Conservation (phyloP, 2,888 invertebrate species). For the Heliconius ethilla region DNA sequence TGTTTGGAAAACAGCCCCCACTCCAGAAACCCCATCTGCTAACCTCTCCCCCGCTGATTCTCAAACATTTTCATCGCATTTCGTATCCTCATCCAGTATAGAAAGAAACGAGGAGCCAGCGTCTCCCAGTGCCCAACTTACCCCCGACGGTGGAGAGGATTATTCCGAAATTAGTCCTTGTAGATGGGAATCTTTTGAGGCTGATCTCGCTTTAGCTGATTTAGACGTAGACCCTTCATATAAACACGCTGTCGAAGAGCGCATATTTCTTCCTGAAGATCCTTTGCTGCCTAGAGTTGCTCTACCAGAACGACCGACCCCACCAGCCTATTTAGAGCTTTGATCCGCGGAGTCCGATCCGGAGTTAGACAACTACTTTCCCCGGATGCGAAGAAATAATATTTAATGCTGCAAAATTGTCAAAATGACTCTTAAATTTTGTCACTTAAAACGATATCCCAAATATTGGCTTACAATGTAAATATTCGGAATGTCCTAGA, state of each 20-base stretch:
- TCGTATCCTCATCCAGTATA: conserved; percentile 79
- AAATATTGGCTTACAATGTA: conserved; percentile 12
- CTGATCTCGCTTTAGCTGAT: conserved; percentile 83
- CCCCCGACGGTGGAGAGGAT: conserved; percentile 78
- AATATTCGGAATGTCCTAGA: conserved; percentile 21
- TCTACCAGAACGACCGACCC: conserved; percentile 82
- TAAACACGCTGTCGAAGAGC: conserved; percentile 84
- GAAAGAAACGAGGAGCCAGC: conserved; percentile 73
- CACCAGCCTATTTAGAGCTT: conserved; percentile 79
- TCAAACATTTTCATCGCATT: conserved; percentile 84
- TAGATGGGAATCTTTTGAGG: conserved; percentile 84
- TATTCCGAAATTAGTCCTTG: conserved; percentile 77
- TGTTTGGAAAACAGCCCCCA: conserved; percentile 77
- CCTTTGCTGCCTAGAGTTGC: conserved; percentile 77
- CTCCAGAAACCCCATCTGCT: conserved; percentile 86
- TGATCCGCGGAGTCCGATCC: conserved; percentile 79
- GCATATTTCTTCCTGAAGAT: conserved; percentile 83
- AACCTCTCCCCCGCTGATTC: conserved; percentile 83
- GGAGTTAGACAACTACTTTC: conserved; percentile 66
- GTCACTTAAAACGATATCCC: not conserved
- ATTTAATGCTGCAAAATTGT: conserved; percentile 50
- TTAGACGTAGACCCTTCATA: conserved; percentile 84
- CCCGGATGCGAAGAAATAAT: conserved; percentile 60
- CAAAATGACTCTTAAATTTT: not conserved
- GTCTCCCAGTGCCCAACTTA: conserved; percentile 83